Conservation (phyloP, 2,797 vertebrate genomes). For the Thaleichthys pacificus region DNA sequence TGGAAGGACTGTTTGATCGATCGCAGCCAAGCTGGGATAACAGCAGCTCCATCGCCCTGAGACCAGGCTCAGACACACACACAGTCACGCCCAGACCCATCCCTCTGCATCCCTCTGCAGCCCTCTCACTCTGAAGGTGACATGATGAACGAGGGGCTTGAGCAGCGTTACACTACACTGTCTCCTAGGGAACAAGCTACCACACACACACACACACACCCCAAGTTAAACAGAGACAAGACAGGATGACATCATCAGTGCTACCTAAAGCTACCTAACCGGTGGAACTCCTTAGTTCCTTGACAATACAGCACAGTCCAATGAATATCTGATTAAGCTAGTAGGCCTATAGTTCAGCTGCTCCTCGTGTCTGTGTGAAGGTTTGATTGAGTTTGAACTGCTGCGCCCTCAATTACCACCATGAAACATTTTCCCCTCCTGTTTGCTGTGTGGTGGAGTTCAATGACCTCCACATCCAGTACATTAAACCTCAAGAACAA, state of each 20-base stretch:
- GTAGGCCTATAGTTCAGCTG: too few species aligned
- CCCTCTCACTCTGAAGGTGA: background rate
- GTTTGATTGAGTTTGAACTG: conserved; percentile 22
- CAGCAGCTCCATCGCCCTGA: background rate
- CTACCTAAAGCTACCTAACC: background rate
- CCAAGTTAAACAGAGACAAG: background rate
- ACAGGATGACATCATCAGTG: background rate
- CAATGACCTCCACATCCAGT: conserved; percentile 12
- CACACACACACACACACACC: background rate
- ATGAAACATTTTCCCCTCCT: conserved; percentile 44
- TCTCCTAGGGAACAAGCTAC: background rate
- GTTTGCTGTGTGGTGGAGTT: conserved; percentile 17
- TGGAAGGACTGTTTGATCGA: background rate
- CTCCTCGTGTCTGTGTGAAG: background rate
- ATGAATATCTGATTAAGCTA: background rate
- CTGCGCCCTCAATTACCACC: conserved; percentile 53
- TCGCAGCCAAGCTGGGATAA: conserved; percentile 2
- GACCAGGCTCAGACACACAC: background rate
- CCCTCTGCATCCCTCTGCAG: background rate
- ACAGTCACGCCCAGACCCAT: background rate
- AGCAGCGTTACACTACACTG: background rate
- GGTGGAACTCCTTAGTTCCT: background rate
- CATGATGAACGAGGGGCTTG: background rate
- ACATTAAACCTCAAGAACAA: conserved; percentile 16
- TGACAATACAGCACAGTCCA: background rate